These are phyloP conservation scores for Nanger granti DNA, from an alignment of 2,113 vertebrate genomes.

Conservation along the genomic window DNA sequence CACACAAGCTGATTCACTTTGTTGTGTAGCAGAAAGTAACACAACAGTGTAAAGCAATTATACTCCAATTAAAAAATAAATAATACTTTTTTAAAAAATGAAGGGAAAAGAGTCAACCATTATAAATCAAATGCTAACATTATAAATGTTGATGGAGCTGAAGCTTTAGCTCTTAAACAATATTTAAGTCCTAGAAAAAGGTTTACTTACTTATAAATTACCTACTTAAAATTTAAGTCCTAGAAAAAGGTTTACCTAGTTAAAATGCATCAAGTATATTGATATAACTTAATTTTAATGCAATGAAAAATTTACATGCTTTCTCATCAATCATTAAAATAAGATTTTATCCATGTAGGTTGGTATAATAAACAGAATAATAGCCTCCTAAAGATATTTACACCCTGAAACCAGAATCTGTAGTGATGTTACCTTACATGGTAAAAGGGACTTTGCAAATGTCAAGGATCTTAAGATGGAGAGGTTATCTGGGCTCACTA, in stretches of 20 bases:
- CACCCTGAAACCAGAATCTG: not conserved
- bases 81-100: not conserved
- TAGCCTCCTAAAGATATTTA: not conserved
- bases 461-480: not conserved
- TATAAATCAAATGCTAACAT: not conserved
- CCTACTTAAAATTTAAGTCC: not conserved
- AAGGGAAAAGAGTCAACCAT: not conserved
- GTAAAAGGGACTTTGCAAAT: not conserved
- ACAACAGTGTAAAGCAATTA: not conserved
- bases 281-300: not conserved
- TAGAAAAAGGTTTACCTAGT: not conserved
- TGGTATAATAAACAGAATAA: not conserved
- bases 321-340: not conserved
- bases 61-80: not conserved
- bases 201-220: not conserved
- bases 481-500: not conserved
- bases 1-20: not conserved
- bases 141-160: not conserved
- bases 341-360: not conserved
- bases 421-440: not conserved
- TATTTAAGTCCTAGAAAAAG: not conserved
- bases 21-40: not conserved
- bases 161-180: not conserved
- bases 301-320: not conserved
- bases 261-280: not conserved